Percentiles rank a stretch among this genome's conserved stretches.
Evolutionary conservation across 2,888 invertebrate species (phyloP).

Genomic region (Sepioteuthis lessoniana): DNA sequence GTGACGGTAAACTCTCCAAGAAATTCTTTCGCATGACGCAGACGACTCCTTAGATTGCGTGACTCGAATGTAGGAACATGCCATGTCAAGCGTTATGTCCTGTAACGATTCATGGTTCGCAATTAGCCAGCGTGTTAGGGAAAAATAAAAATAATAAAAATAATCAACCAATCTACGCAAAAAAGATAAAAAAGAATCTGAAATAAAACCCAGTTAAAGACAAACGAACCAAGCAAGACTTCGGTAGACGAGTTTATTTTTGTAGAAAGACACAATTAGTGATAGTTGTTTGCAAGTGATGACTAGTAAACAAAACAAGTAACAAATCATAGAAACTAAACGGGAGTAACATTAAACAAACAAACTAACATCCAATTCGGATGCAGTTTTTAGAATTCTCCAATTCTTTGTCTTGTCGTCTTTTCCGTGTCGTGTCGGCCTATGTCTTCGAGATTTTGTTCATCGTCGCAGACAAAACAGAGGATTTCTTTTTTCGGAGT

Average conservation of each 20-base stretch:
- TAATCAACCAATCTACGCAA: no score
- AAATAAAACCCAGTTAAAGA: not conserved
- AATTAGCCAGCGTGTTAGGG: no score
- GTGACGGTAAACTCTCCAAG: no score
- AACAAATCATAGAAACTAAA: not conserved
- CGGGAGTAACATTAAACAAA: not conserved
- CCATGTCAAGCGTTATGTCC: no score
- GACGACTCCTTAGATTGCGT: no score
- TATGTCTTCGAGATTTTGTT: not conserved
- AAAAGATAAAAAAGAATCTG: not conserved
- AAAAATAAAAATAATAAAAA: no score
- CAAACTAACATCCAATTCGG: not conserved
- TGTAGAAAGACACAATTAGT: not conserved
- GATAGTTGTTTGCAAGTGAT: not conserved
- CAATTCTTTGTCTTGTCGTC: not conserved
- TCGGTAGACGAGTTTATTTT: not conserved
- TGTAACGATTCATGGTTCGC: no score
- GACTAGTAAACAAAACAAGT: not conserved
- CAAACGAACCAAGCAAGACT: not conserved
- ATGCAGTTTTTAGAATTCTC: not conserved
- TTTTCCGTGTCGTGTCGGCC: not conserved
- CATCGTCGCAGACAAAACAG: not conserved
- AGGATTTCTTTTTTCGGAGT: not conserved
- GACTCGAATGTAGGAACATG: no score
- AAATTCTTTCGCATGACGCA: no score